These are phyloP conservation scores for Mesorhabditis spiculigera DNA, from an alignment of 2,888 invertebrate species.

Conservation along the genomic window DNA sequence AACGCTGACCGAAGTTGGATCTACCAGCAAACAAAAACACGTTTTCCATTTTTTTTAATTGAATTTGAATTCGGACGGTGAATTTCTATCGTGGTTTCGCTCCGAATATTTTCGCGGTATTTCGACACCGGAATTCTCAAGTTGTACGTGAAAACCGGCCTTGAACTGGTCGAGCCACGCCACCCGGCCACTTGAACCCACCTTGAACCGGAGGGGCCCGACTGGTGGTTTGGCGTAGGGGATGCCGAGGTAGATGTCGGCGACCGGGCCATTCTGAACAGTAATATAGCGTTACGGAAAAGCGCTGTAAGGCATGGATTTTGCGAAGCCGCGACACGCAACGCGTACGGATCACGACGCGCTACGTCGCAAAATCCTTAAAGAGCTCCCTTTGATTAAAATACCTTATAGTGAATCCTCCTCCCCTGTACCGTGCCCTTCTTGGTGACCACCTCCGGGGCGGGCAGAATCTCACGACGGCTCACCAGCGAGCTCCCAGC, in stretches of 20 bases:
- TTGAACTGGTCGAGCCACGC: too few species aligned
- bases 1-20: not conserved
- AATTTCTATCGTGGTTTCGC: too few species aligned
- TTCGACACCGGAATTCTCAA: too few species aligned
- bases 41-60: too few species aligned
- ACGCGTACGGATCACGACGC: too few species aligned
- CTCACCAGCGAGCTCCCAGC: not conserved
- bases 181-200: conserved; percentile 7
- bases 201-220: conserved; percentile 33
- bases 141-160: too few species aligned
- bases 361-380: too few species aligned
- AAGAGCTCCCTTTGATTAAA: not conserved
- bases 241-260: conserved; percentile 32
- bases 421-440: not conserved
- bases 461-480: not conserved
- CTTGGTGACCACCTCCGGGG: not conserved
- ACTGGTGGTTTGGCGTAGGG: conserved; percentile 36
- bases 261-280: not conserved
- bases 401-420: not conserved
- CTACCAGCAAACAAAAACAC: too few species aligned
- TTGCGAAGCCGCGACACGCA: too few species aligned
- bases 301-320: too few species aligned
- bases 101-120: too few species aligned
- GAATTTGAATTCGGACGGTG: too few species aligned
- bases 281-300: not conserved